Conservation (phyloP, 2,113 vertebrate species). For the Willisornis vidua region DNA sequence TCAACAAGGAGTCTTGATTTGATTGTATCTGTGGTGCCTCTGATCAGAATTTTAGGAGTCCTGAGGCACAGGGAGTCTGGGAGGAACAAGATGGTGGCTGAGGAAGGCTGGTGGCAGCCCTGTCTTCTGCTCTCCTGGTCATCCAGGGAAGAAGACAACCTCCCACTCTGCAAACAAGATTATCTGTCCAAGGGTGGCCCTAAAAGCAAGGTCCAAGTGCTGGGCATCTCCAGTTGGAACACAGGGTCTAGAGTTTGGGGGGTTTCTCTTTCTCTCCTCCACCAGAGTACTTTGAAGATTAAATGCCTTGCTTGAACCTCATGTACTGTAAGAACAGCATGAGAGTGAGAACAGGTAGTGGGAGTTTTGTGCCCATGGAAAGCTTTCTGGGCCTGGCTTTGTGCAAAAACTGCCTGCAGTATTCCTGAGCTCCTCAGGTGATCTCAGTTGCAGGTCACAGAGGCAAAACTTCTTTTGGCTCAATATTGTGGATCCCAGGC, state of each 20-base stretch:
- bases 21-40: not conserved
- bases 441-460: not conserved
- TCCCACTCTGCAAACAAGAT: not conserved
- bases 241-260: rapidly evolving
- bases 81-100: not conserved
- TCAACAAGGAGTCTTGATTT: not conserved
- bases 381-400: not conserved
- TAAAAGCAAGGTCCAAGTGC: not conserved
- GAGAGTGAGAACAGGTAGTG: not conserved
- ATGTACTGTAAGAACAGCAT: not conserved
- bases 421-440: not conserved
- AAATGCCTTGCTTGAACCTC: not conserved
- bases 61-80: not conserved
- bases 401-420: not conserved
- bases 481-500: not conserved
- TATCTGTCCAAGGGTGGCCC: too few relatives aligned
- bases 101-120: not conserved
- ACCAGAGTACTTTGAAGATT: not conserved
- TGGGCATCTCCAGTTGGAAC: not conserved
- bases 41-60: not conserved
- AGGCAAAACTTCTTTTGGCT: not conserved
- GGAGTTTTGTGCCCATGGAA: not conserved
- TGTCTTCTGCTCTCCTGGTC: not conserved
- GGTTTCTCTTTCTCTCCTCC: not conserved
- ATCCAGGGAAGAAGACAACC: not conserved